Conservation (phyloP, 2,888 invertebrate genomes). For the Smittia sp. region DNA sequence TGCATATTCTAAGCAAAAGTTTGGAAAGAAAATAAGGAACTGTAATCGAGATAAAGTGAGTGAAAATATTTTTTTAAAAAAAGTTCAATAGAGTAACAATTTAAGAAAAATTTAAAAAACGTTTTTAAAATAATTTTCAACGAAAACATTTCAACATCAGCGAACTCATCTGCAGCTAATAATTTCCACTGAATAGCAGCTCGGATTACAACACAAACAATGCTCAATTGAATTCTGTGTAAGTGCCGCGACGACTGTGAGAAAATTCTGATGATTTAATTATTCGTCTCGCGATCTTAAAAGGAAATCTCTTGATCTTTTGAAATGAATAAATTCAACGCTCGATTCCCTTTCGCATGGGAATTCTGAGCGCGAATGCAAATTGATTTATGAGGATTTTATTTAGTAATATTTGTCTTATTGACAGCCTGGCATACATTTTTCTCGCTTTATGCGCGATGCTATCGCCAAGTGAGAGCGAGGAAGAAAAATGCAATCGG, state of each 20-base stretch:
- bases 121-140: neutral
- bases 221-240: constrained; percentile 15
- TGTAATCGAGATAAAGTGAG: constrained; percentile 5
- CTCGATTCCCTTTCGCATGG: neutral
- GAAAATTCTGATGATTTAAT: constrained; percentile 30
- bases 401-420: constrained; percentile 13
- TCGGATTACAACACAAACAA: constrained; percentile 1
- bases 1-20: no score
- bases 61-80: constrained; percentile 1
- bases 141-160: no score
- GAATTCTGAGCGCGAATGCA: neutral
- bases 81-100: neutral
- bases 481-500: neutral
- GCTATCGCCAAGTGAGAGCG: neutral
- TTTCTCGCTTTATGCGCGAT: neutral
- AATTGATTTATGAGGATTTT: constrained; percentile 18
- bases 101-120: no score
- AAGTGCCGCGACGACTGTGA: constrained; percentile 17
- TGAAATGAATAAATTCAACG: neutral
- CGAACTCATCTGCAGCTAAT: no score
- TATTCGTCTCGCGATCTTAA: neutral
- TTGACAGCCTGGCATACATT: constrained; percentile 18
- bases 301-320: neutral
- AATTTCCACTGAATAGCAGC: no score
- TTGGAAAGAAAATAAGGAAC: no score